Conservation (phyloP, 2,113 vertebrate genomes). For the Takifugu bimaculatus region DNA sequence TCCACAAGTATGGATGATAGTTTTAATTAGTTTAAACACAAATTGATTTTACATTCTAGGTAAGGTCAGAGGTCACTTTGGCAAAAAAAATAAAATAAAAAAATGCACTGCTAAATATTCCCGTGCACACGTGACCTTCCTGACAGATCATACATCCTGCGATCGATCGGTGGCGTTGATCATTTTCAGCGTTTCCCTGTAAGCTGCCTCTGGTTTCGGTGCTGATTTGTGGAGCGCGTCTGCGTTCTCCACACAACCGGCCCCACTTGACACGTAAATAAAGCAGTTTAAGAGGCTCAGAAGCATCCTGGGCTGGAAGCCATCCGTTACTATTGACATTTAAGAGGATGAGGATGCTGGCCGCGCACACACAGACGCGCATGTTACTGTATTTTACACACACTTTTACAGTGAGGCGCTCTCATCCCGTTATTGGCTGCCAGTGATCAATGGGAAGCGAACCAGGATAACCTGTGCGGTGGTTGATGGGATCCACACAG, state of each 20-base stretch:
- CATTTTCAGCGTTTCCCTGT: constrained; percentile 7
- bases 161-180: constrained; percentile 15
- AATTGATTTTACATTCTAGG: constrained; percentile 32
- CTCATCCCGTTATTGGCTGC: constrained; percentile 4
- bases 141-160: background rate
- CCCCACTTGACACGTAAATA: constrained; percentile 51
- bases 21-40: background rate
- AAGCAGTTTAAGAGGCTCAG: constrained; percentile 68
- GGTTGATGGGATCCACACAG: constrained; percentile 12
- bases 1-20: background rate
- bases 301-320: constrained; percentile 63
- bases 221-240: constrained; percentile 19
- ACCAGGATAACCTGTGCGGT: constrained; percentile 5
- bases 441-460: constrained; percentile 5
- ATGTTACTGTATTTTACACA: constrained; percentile 58
- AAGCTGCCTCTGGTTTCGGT: constrained; percentile 15
- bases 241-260: constrained; percentile 20
- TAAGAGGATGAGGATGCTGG: constrained; percentile 61
- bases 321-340: constrained; percentile 74
- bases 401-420: constrained; percentile 51
- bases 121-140: background rate
- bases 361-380: constrained; percentile 52
- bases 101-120: constrained; percentile 8
- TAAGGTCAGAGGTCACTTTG: constrained; percentile 29
- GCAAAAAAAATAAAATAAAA: constrained; percentile 20